These are phyloP conservation scores for Gambelia wislizenii DNA, from an alignment of 2,797 vertebrate genomes.

Conservation along the genomic window DNA sequence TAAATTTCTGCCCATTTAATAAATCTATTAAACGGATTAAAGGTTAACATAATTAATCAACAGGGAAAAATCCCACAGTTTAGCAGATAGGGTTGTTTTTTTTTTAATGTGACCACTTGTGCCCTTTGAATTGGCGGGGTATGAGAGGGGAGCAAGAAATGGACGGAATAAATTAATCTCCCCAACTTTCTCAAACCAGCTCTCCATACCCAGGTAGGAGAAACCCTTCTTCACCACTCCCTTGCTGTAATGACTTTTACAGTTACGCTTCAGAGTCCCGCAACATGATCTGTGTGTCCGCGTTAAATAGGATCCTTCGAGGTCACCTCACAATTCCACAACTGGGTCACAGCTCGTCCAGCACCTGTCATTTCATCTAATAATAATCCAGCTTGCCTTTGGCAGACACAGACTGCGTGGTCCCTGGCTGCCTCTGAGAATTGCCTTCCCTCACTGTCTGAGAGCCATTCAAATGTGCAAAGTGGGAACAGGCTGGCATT, in stretches of 20 bases:
- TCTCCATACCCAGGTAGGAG: neutral
- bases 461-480: neutral
- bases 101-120: too few species aligned
- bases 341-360: neutral
- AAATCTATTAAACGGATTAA: neutral
- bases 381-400: neutral
- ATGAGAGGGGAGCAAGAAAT: neutral
- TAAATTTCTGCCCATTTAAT: neutral
- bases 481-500: neutral
- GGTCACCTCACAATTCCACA: neutral
- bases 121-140: too few species aligned
- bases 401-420: neutral
- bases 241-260: neutral
- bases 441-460: too few species aligned
- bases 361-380: neutral
- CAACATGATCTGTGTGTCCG: neutral
- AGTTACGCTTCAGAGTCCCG: neutral
- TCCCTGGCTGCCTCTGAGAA: neutral
- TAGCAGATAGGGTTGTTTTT: too few species aligned
- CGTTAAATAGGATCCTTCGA: neutral
- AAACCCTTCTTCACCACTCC: neutral
- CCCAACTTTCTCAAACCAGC: neutral
- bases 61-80: neutral
- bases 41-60: neutral
- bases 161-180: neutral